These are phyloP conservation scores for Hydrotaea cyrtoneurina DNA, from an alignment of 2,888 invertebrate genomes.

Conservation along the genomic window DNA sequence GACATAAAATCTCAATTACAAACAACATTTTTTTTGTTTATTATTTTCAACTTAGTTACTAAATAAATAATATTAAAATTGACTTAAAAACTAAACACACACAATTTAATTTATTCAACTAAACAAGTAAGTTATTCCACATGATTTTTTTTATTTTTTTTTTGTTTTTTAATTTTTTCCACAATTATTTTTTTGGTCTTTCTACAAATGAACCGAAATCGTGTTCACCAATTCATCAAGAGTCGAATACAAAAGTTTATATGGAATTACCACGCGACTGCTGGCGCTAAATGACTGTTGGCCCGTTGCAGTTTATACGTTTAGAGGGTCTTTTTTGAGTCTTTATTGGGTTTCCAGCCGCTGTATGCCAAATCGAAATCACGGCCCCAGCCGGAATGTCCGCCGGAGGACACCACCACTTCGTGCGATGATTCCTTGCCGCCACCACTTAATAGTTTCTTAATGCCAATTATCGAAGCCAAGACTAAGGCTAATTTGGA, in stretches of 20 bases:
- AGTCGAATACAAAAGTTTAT: neutral
- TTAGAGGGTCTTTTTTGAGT: slow-evolving; percentile 74
- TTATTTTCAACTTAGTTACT: slow-evolving; percentile 53
- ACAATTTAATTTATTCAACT: slow-evolving; percentile 54
- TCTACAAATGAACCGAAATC: slow-evolving; percentile 9
- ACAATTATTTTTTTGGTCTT: slow-evolving; percentile 34
- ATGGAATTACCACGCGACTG: slow-evolving; percentile 51
- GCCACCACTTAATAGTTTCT: slow-evolving; percentile 88
- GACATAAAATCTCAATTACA: neutral
- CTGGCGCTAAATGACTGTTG: slow-evolving; percentile 22
- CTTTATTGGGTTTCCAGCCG: slow-evolving; percentile 81
- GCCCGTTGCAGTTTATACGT: neutral
- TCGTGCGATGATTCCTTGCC: slow-evolving; percentile 86
- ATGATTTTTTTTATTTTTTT: slow-evolving; percentile 49
- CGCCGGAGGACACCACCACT: slow-evolving; percentile 86
- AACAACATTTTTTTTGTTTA: slow-evolving; percentile 40
- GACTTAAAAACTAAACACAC: slow-evolving; percentile 63
- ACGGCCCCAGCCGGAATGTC: slow-evolving; percentile 89
- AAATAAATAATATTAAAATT: slow-evolving; percentile 57
- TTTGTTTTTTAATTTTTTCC: slow-evolving; percentile 33
- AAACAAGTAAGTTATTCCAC: slow-evolving; percentile 61
- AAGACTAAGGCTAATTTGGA: slow-evolving; percentile 91
- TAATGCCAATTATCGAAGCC: slow-evolving; percentile 91
- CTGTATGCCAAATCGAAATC: slow-evolving; percentile 85
- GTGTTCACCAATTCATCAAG: slow-evolving; percentile 24